Base-by-base conservation (phyloP, 2,888 invertebrate genomes). In the Psylliodes chrysocephalus region DNA sequence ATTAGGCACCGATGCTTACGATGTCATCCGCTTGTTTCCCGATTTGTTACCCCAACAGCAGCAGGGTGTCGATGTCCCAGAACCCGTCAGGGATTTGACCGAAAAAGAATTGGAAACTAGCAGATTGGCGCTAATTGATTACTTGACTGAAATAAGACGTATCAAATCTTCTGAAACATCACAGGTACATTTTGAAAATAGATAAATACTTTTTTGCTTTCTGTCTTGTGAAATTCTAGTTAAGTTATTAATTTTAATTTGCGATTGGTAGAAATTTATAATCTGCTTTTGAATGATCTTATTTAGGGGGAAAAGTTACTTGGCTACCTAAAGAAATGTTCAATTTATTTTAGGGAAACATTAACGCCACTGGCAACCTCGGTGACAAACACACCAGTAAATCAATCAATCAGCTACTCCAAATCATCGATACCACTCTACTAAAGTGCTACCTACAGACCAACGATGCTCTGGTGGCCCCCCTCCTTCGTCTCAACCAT, bases 391-490 rank as follows among this genome's bases (percentile, higher is more conserved):
- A 81, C 0, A 75, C 81, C 33, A 84, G 73, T 57, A 86, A 85
- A 72, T 85, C 89, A 0, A 88, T 87, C 7, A 86, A 88, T 67
- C 88, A 90, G 70, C 83, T 94, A 22, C 82, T 97, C 63, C 96
- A 96, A 81, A 92, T 98, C 59, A 96, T 99, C 64, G 99, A 99
- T 80, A 99, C 98, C 0, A 98, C 98, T 0, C 84, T 99, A 53
- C 85, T 99, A 7, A 98, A 98, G 82, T 98, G 98, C 79, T 99
- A 98, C 83, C 86, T 99, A 63, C 93, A 95, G 92, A 97, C 96
- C 0, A 98, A 98, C 80, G 97, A 98, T 83, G 95, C 95, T 0
- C 85, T 97, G 54, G 93, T 98, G 1, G 95, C 96, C 0, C 93
- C 97, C 0, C 84, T 99, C 10, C 84, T 99, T 19, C 89, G 98